These are phyloP conservation scores for Heliconius hewitsoni DNA, from an alignment of 1,140 invertebrate species.

Conservation along the genomic window DNA sequence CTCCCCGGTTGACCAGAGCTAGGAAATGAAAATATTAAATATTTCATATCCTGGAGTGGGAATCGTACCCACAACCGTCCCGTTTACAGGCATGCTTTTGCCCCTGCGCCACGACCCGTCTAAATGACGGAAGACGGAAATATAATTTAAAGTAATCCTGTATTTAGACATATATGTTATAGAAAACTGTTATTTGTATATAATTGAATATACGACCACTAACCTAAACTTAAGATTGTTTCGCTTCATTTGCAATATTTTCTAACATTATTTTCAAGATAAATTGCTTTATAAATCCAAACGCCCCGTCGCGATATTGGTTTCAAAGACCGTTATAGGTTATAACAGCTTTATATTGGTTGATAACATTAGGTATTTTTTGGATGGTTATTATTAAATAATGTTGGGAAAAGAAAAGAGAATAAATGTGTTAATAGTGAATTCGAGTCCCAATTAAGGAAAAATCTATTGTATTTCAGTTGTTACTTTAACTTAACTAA, in stretches of 20 bases:
- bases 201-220: neutral
- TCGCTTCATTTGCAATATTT: neutral
- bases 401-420: neutral
- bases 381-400: neutral
- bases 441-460: neutral
- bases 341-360: neutral
- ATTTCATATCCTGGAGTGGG: no score
- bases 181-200: no score
- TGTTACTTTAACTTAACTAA: no score
- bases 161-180: no score
- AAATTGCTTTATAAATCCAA: neutral
- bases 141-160: no score
- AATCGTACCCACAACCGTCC: no score
- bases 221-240: neutral
- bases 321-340: neutral
- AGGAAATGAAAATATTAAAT: no score
- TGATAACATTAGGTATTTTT: neutral
- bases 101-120: no score
- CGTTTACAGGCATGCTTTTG: no score
- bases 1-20: no score
- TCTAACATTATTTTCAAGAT: neutral
- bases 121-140: no score
- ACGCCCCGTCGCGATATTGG: conserved; percentile 19
- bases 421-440: neutral
- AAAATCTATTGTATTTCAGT: no score